phyloP scores from a whole-genome alignment of 2,797 vertebrate species.

The Rhabdomys pumilio region DNA sequence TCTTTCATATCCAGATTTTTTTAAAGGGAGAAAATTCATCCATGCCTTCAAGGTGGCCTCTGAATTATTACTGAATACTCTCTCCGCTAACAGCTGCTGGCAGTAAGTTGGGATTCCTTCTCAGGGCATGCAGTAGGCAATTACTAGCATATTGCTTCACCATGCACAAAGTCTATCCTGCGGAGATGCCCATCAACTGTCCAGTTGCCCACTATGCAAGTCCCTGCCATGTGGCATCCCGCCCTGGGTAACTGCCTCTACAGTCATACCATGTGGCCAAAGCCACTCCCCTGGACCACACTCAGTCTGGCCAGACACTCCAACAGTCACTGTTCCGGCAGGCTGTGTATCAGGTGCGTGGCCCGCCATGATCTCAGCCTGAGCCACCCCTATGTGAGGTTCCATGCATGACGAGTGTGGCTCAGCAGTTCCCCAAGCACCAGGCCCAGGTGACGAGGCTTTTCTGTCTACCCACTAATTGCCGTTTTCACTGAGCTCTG shows the following conservation, averaged over 20 bases:
- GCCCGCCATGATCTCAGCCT: background rate
- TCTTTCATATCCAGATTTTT: background rate
- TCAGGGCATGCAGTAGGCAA: background rate
- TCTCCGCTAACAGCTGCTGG: background rate
- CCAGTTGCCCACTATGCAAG: background rate
- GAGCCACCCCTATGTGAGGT: background rate
- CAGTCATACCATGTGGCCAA: background rate
- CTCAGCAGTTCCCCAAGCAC: background rate
- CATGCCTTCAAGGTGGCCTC: background rate
- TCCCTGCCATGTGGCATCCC: too few species aligned
- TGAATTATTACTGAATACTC: background rate
- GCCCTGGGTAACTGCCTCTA: background rate
- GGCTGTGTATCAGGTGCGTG: background rate
- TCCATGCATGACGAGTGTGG: rapidly evolving
- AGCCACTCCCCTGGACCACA: background rate
- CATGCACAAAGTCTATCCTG: rapidly evolving
- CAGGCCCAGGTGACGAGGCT: background rate
- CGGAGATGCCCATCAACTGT: background rate
- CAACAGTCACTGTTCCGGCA: background rate
- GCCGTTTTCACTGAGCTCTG: background rate
- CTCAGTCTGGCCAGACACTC: background rate
- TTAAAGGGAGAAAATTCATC: background rate
- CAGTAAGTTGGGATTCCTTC: background rate
- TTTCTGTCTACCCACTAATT: constrained; percentile 61
- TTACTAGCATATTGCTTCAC: background rate